Conservation (phyloP, 2,888 invertebrate species). For the Platypus cylindrus region DNA sequence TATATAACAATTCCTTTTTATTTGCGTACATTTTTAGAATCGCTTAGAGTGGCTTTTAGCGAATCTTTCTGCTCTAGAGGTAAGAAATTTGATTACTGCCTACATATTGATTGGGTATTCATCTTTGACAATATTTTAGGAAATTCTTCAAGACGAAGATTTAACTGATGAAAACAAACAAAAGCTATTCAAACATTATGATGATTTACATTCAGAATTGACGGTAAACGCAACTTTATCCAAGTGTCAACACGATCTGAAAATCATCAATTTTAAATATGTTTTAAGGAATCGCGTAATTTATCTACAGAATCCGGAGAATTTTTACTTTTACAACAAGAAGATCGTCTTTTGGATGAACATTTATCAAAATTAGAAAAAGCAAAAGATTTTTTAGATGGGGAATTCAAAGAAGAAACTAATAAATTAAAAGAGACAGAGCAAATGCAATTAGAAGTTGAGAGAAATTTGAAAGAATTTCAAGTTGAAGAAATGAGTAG, state of each 20-base stretch:
- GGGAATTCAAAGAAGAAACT: slow-evolving; percentile 28
- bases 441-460: slow-evolving; percentile 28
- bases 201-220: slow-evolving; percentile 54
- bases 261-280: too few relatives aligned
- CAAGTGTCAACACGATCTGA: too few relatives aligned
- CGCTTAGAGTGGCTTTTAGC: slow-evolving; percentile 40
- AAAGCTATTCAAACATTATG: slow-evolving; percentile 58
- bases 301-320: slow-evolving; percentile 28
- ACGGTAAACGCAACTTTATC: slow-evolving; percentile 44
- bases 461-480: slow-evolving; percentile 37
- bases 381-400: slow-evolving; percentile 36
- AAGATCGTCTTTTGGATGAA: slow-evolving; percentile 26
- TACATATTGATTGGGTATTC: slow-evolving; percentile 1
- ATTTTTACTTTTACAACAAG: slow-evolving; percentile 24
- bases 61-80: slow-evolving; percentile 40
- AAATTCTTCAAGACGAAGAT: slow-evolving; percentile 24
- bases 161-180: slow-evolving; percentile 51
- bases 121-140: slow-evolving; percentile 18
- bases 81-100: slow-evolving; percentile 25
- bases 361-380: slow-evolving; percentile 41
- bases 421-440: slow-evolving; percentile 22
- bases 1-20: too few relatives aligned
- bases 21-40: slow-evolving; percentile 32
- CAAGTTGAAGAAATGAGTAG: slow-evolving; percentile 38
- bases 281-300: slow-evolving; percentile 26